Evolutionary conservation across 1,140 invertebrate genomes (phyloP), one percentile per base, ranked within the genome.

Genomic region (Euglossa dilemma): DNA sequence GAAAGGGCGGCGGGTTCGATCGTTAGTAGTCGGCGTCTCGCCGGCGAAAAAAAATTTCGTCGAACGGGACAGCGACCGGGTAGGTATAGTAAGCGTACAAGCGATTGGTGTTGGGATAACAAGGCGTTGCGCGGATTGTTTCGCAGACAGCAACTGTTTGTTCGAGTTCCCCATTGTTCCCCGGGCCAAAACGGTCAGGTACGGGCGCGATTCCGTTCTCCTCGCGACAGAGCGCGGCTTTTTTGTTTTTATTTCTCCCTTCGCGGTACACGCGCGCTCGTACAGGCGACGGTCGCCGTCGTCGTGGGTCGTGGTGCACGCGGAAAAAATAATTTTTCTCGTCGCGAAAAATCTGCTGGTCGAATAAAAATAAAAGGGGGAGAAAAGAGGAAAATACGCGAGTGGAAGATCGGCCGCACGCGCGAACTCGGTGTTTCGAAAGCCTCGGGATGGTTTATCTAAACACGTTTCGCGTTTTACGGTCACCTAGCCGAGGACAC

Each of bases 61-160:
- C 54, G 18, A 50, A 59, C 23, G 18, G 43, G 43, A 45, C 67
- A n/a, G 20, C 45, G 25, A 36, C 36, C 36, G 36, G 36, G 36
- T 36, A 36, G n/a, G 72, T 57, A 76, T 56, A 77, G 80, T 50
- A 52, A 67, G 61, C 64, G 80, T 52, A 43, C 50, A 23, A 45
- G 52, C 80, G 80, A 82, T 82, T 50, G 80, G 72, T 43, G 64
- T 77, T 64, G 72, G 72, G 73, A 82, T 82, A 82, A 82, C 80
- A 82, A 82, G 72, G 73, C 73, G 73, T 82, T 76, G 63, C 80
- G 64, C 73, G 80, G 73, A 77, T 82, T 77, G 63, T 82, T 67
- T 57, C 73, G 73, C 72, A 69, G 80, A 75, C 73, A 77, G 63
- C 50, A 28, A 82, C 63, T 56, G 64, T 66, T 82, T 50, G 72